A percentile compares a stretch with the other conserved stretches of the same genome.
Conservation (phyloP, 2,113 vertebrate species). For the Eurypyga helias region DNA sequence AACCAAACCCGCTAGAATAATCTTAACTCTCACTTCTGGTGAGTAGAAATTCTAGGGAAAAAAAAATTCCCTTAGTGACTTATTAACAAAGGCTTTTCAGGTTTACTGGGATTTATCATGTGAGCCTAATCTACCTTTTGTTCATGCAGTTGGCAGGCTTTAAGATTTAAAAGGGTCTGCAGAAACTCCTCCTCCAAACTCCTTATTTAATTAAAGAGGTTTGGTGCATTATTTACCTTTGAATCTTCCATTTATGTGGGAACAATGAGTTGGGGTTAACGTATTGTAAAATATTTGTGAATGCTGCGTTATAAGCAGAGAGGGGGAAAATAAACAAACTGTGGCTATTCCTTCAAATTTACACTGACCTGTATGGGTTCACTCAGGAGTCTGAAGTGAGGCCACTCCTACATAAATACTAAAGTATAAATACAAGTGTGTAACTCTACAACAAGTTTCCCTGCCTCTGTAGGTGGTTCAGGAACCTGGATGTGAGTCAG, state of each 20-base stretch:
- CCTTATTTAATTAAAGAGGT: constrained; percentile 63
- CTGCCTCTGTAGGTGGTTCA: background rate
- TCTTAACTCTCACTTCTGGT: constrained; percentile 33
- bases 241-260: constrained; percentile 10
- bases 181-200: constrained; percentile 33
- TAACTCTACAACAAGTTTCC: background rate
- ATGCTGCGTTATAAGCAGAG: background rate
- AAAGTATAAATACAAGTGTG: background rate
- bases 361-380: background rate
- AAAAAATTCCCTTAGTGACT: constrained; percentile 47
- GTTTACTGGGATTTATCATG: constrained; percentile 66
- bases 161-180: constrained; percentile 60
- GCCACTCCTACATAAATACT: background rate
- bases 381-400: background rate
- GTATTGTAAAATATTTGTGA: constrained; percentile 20
- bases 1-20: constrained; percentile 29
- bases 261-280: background rate
- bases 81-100: constrained; percentile 70
- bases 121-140: constrained; percentile 73
- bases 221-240: constrained; percentile 59
- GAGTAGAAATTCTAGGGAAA: constrained; percentile 12
- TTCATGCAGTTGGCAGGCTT: constrained; percentile 62
- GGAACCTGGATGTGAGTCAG: background rate
- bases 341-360: background rate
- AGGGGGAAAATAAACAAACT: background rate